Base-by-base conservation (phyloP, 1,140 invertebrate species). In the Mactra quadrangularis region DNA sequence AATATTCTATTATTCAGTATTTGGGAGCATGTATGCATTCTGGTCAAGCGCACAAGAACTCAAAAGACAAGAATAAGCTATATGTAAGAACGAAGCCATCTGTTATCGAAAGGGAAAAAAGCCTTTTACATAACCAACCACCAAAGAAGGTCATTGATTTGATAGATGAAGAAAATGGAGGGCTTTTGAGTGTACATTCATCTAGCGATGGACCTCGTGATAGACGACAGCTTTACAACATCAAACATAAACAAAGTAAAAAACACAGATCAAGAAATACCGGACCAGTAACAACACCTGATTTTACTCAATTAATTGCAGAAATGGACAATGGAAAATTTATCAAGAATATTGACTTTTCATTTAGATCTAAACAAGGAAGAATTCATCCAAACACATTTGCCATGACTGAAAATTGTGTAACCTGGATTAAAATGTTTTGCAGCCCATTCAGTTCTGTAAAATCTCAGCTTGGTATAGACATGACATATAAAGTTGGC, bases 401-500 rank as follows among this genome's bases (percentile, higher is more conserved):
- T 74, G 79, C 70, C 25, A 47, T 47, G 33, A 74, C 70, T 27
- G 22, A 52, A 25, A 64, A 55, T 45, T 50, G 13, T 31, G 19
- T 82, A 29, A 82, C 11, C n/a, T 74, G 71, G 81, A 76, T 74
- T 57, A 83, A 83, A 70, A 76, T 47, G 29, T 83, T 59, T 76
- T 83, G 81, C 64, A 59, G 38, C 29, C 47, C 62, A 47, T 22
- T 38, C 27, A 41, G 59, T 29, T n/a, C 50, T 55, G 45, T 29
- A 25, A 83, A 83, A 66, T 57, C 72, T 33, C 81, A 83, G 52
- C 60, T 83, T 55, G 72, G 50, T 22, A 70, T 83, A 70, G 76
- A 79, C 33, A 79, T 83, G 72, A 83, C 81, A 19, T 83, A 83
- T 38, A 83, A 83, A 70, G 71, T 83, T 57, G 81, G 81, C 15